phyloP scores from a whole-genome alignment of 2,113 vertebrate genomes.

The Apteryx mantelli region DNA sequence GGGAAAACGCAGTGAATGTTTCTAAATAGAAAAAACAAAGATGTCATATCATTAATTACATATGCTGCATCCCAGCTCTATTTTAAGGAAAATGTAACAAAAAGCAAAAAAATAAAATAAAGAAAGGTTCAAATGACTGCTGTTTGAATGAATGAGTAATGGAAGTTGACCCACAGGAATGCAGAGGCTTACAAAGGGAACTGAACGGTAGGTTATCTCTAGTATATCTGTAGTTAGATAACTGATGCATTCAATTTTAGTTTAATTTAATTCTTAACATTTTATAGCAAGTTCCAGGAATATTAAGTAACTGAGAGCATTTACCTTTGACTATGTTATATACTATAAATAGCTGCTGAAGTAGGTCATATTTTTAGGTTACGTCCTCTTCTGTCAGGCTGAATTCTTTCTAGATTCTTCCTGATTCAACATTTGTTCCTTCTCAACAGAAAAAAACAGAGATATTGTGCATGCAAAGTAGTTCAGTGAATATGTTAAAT shows the following conservation, averaged over 20 bases:
- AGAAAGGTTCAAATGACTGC: not conserved
- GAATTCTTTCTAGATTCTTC: not conserved
- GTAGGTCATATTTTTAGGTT: not conserved
- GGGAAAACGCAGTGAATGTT: not conserved
- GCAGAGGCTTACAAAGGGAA: not conserved
- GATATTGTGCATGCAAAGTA: not conserved
- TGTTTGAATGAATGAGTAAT: not conserved
- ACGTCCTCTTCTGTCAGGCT: accelerated
- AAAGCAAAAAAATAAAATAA: not conserved
- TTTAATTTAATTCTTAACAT: not conserved
- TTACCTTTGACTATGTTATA: not conserved
- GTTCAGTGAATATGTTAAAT: not conserved
- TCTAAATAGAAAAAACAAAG: not conserved
- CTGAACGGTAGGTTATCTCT: not conserved
- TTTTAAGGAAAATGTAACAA: not conserved
- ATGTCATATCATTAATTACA: not conserved
- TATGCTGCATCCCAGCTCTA: not conserved
- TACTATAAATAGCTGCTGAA: not conserved
- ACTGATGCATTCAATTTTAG: not conserved
- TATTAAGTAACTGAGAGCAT: not conserved
- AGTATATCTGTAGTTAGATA: not conserved
- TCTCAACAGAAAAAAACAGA: not conserved
- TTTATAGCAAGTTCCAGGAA: not conserved
- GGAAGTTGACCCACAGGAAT: not conserved
- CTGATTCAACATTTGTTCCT: not conserved